Base-by-base conservation (phyloP, 2,113 vertebrate genomes). In the Dasyornis broadbenti region DNA sequence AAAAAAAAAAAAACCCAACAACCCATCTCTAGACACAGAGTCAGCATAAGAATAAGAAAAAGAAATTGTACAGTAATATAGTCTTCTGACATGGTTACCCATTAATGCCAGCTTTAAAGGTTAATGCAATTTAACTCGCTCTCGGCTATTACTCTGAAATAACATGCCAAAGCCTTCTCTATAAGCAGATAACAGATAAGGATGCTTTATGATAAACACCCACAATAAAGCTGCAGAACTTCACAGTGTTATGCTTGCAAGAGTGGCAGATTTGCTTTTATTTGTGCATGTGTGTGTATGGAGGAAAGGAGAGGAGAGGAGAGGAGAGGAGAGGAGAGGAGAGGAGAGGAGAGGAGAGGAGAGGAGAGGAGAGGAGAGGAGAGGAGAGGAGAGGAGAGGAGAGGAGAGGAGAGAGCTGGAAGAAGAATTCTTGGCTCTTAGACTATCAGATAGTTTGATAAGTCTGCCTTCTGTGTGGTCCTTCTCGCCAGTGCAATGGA, bases 41-140 rank as follows among this genome's bases (percentile, higher is more conserved):
- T 71, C 76, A 93, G 70, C 65, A 39, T 89, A 95, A 94, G 91
- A 93, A 94, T 71, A 82, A 82, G 59, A 59, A 76, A 92, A 90
- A 83, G 83, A 85, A 96, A 95, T 79, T 94, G 82, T 95, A 75
- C 59, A 71, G 87, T 90, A 91, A 96, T 96, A 84, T 11, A 93
- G 90, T 89, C 57, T 96, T 69, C 82, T 95, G 95, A 96, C 93
- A 94, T 2, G 52, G 86, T 89, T 97, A 76, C 86, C 79, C 92
- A 94, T 94, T 97, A 97, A 97, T 96, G 91, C 95, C 93, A 92
- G 78, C 91, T 96, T 97, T 96, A 97, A 96, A 97, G 97, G 96
- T 97, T 97, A 97, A 97, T 97, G 94, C 94, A 97, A 95, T 97
- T 97, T 96, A 96, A 96, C 95, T 95, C 89, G 69, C 92, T 96